These are phyloP conservation scores for Perodicticus potto DNA, from an alignment of 2,797 vertebrate genomes.

Conservation along the genomic window DNA sequence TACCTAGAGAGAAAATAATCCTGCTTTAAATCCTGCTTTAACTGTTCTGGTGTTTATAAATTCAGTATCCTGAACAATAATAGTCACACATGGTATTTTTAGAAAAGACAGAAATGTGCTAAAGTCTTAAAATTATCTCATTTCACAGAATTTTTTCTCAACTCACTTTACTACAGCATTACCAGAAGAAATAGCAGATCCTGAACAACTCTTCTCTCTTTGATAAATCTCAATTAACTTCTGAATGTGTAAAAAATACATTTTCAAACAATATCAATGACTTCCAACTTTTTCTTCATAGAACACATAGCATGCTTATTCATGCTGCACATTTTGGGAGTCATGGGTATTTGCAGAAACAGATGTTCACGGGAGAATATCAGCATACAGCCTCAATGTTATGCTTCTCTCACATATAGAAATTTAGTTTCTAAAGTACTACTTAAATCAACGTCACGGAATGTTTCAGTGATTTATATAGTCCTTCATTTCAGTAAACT, in stretches of 20 bases:
- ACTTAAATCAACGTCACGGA: conserved; percentile 59
- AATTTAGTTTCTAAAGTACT: conserved; percentile 37
- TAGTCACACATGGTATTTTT: not conserved
- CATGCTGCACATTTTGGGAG: not conserved
- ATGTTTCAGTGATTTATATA: conserved; percentile 75
- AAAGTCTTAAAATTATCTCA: not conserved
- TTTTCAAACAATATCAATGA: conserved; percentile 46
- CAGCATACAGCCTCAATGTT: not conserved
- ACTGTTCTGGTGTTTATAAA: not conserved
- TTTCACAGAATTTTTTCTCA: not conserved
- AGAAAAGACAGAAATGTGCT: not conserved
- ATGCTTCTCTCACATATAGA: conserved; percentile 18
- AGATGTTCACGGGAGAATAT: conserved; percentile 51
- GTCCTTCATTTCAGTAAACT: conserved; percentile 76
- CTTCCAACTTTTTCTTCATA: not conserved
- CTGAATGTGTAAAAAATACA: conserved; percentile 30
- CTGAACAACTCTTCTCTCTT: conserved; percentile 26
- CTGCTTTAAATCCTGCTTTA: not conserved
- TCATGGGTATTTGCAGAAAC: conserved; percentile 11
- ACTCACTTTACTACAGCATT: not conserved
- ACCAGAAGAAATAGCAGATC: not conserved
- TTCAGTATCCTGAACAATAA: not conserved
- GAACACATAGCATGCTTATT: not conserved
- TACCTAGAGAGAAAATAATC: not conserved
- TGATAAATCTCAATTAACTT: conserved; percentile 17